These are phyloP conservation scores for Drosophila leonis DNA, from an alignment of 2,888 invertebrate genomes.

Conservation along the genomic window DNA sequence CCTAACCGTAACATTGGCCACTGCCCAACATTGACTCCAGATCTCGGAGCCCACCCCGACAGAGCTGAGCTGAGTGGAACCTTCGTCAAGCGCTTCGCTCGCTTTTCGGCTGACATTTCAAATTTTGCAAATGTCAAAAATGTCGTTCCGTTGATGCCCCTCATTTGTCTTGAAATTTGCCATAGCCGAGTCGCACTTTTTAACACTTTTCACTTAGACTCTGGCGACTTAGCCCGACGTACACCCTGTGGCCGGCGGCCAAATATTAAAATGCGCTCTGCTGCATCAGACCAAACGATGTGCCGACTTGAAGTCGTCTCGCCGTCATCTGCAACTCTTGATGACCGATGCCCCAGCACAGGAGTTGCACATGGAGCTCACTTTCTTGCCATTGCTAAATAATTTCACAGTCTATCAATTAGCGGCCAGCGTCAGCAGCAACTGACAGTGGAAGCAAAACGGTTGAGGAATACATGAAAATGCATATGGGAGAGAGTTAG, in stretches of 20 bases:
- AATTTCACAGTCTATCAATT: constrained; percentile 82
- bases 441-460: constrained; percentile 24
- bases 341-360: constrained; percentile 52
- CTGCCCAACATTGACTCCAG: neutral
- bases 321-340: constrained; percentile 26
- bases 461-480: too few species aligned
- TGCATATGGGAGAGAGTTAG: neutral
- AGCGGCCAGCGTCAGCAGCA: constrained; percentile 60
- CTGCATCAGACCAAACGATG: constrained; percentile 51
- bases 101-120: constrained; percentile 72
- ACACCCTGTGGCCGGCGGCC: constrained; percentile 45
- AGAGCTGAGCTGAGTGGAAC: constrained; percentile 43
- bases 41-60: constrained; percentile 35
- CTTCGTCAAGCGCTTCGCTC: constrained; percentile 67
- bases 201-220: constrained; percentile 79
- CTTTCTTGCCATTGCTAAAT: constrained; percentile 67
- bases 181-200: constrained; percentile 67
- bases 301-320: constrained; percentile 45
- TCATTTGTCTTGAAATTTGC: constrained; percentile 74
- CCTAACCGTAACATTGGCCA: constrained; percentile 50
- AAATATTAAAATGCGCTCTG: constrained; percentile 38
- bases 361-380: constrained; percentile 48
- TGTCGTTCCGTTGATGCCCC: constrained; percentile 53
- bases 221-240: constrained; percentile 11
- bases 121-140: constrained; percentile 81